phyloP scores from a whole-genome alignment of 2,888 invertebrate species.

The Agrochola macilenta region DNA sequence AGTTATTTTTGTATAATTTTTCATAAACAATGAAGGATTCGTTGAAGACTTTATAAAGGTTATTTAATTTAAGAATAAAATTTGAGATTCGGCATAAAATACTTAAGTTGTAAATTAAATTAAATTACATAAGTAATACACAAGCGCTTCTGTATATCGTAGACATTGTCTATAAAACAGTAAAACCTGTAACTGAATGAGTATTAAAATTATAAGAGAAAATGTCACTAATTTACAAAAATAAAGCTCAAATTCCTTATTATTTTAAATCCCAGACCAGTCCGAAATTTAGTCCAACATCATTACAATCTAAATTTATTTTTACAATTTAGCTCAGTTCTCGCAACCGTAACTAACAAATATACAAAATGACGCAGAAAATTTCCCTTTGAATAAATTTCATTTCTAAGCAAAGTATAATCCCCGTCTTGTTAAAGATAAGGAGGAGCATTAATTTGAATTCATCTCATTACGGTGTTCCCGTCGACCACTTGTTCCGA shows the following conservation, averaged over 20 bases:
- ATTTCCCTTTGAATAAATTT: constrained; percentile 74
- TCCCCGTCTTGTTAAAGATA: constrained; percentile 77
- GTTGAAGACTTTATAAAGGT: not conserved
- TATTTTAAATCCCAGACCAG: constrained; percentile 28
- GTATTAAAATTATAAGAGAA: constrained; percentile 12
- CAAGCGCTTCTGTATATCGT: not conserved
- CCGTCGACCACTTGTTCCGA: constrained; percentile 74
- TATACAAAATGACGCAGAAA: constrained; percentile 67
- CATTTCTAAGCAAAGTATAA: constrained; percentile 77
- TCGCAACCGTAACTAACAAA: constrained; percentile 60
- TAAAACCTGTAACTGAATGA: not conserved
- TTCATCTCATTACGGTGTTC: constrained; percentile 77
- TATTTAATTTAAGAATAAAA: too few species aligned
- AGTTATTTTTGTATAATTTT: not conserved
- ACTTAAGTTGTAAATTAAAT: not conserved
- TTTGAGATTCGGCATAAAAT: not conserved
- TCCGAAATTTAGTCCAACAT: constrained; percentile 22
- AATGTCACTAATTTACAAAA: not conserved
- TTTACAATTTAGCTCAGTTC: constrained; percentile 46
- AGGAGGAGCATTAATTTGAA: constrained; percentile 78
- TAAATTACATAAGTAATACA: not conserved
- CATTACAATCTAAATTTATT: constrained; percentile 50
- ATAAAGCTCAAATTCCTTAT: constrained; percentile 23
- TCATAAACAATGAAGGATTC: not conserved
- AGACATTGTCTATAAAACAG: not conserved